phyloP scores from a whole-genome alignment of 2,888 invertebrate genomes.

The Ormyrus rosae region DNA sequence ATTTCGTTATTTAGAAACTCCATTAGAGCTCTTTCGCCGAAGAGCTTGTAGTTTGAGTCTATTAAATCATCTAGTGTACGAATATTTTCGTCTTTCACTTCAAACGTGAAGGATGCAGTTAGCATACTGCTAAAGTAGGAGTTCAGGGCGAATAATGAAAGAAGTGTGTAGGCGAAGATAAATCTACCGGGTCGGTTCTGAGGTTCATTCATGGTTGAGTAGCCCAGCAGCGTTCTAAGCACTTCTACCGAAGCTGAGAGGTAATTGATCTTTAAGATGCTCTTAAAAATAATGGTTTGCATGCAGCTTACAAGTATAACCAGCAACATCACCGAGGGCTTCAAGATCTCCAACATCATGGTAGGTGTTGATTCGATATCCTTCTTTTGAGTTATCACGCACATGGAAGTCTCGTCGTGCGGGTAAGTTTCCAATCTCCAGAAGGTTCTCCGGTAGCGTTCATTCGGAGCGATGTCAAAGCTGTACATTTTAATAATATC shows the following conservation, averaged over 20 bases:
- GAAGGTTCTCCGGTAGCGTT: slow-evolving; percentile 43
- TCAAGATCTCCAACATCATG: slow-evolving; percentile 1
- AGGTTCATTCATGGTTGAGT: slow-evolving; percentile 27
- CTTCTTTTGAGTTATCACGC: slow-evolving; percentile 43
- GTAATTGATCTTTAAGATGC: neutral
- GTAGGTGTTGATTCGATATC: neutral
- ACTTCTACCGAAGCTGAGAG: slow-evolving; percentile 34
- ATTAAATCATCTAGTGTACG: slow-evolving; percentile 20
- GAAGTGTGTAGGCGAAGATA: slow-evolving; percentile 39
- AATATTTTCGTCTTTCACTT: slow-evolving; percentile 29
- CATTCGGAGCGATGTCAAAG: slow-evolving; percentile 55
- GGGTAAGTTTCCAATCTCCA: slow-evolving; percentile 54
- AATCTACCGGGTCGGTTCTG: slow-evolving; percentile 22
- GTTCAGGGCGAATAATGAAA: slow-evolving; percentile 46
- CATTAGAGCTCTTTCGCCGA: slow-evolving; percentile 1
- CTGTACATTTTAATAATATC: neutral
- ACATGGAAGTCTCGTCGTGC: slow-evolving; percentile 47
- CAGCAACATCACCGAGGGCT: slow-evolving; percentile 27
- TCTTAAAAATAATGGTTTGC: slow-evolving; percentile 23
- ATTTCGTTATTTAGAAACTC: neutral
- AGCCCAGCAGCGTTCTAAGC: slow-evolving; percentile 18
- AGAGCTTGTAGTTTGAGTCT: slow-evolving; percentile 11
- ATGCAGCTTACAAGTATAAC: neutral
- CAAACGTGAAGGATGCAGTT: neutral
- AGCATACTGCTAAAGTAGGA: neutral